These are phyloP conservation scores for Plemyria rubiginata DNA, from an alignment of 2,888 invertebrate genomes.

Conservation along the genomic window DNA sequence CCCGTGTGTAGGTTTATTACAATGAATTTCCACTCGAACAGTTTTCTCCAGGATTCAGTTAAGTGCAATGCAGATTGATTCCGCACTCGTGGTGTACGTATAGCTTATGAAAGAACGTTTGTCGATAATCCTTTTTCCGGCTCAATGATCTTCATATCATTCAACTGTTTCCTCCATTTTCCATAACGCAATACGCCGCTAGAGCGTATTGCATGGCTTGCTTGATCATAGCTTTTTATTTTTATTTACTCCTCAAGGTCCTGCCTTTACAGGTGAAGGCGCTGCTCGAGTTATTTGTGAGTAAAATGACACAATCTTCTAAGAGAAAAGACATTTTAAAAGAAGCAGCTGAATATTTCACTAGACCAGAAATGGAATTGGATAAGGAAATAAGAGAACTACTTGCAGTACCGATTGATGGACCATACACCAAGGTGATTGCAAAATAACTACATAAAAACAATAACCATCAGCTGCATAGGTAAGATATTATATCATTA, in stretches of 20 bases:
- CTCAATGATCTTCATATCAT: conserved; percentile 4
- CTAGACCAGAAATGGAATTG: conserved; percentile 54
- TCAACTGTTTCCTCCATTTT: neutral
- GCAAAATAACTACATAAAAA: too few species aligned
- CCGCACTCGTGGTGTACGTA: neutral
- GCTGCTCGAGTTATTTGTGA: conserved; percentile 59
- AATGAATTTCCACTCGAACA: neutral
- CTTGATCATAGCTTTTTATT: too few species aligned
- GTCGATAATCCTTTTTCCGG: conserved; percentile 5
- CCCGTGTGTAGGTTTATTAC: neutral
- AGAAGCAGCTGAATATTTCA: conserved; percentile 60
- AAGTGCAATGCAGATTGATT: neutral
- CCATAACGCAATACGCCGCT: too few species aligned
- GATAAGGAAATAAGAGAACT: conserved; percentile 57
- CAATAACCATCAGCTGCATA: too few species aligned
- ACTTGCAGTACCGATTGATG: conserved; percentile 47
- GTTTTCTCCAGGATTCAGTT: conserved; percentile 1
- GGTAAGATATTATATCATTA: too few species aligned
- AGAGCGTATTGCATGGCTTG: too few species aligned
- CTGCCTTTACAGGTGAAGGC: conserved; percentile 61
- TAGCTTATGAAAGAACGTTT: conserved; percentile 2
- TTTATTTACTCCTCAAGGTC: too few species aligned
- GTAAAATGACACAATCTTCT: conserved; percentile 49
- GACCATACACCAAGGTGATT: conserved; percentile 52
- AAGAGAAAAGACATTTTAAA: conserved; percentile 57